phyloP scores from a whole-genome alignment of 2,113 vertebrate species.

The Crocuta crocuta region DNA sequence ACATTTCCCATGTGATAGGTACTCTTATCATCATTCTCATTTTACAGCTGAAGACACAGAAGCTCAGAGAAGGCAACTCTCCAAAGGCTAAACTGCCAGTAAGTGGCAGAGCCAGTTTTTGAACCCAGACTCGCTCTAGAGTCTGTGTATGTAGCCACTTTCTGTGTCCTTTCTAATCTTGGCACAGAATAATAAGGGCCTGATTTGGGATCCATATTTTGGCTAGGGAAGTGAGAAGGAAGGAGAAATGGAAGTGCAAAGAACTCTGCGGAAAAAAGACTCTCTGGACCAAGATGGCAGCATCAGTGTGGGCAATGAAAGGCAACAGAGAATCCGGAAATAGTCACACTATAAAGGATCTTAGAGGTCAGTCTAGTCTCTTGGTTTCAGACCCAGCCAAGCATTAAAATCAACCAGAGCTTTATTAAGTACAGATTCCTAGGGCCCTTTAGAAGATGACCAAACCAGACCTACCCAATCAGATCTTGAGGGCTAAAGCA shows the following conservation, averaged over 20 bases:
- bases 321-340: not conserved
- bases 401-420: not conserved
- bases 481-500: not conserved
- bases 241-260: not conserved
- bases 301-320: not conserved
- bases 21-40: not conserved
- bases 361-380: not conserved
- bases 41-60: not conserved
- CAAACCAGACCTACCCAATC: slow-evolving; percentile 15
- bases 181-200: not conserved
- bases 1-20: not conserved
- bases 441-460: not conserved
- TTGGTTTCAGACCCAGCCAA: not conserved
- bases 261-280: not conserved
- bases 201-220: not conserved
- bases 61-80: not conserved
- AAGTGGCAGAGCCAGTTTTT: not conserved
- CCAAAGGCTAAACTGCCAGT: not conserved
- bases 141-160: not conserved
- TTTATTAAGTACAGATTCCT: not conserved
- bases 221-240: not conserved
- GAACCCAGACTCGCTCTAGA: slow-evolving; percentile 10
- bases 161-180: not conserved
- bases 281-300: not conserved
- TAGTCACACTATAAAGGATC: not conserved